Base-by-base conservation (phyloP, 30 jellyfish, hydroid and myxozoan species). In the Nemopilema nomurai region DNA sequence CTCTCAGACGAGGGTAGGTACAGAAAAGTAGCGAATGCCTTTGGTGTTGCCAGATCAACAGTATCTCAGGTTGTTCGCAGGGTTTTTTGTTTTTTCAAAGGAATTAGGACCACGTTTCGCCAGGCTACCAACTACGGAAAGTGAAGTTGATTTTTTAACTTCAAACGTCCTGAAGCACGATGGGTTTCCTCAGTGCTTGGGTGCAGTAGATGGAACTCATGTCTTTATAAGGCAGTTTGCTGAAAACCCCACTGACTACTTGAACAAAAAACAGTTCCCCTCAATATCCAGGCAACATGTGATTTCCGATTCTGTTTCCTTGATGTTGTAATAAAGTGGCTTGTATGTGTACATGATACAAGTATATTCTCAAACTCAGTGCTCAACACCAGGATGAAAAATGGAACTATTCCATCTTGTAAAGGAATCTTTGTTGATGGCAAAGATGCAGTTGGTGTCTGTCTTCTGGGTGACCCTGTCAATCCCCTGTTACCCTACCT, bases 391-490 rank as follows among this genome's bases (percentile, higher is more conserved):
- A 62, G 66, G 69, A 52, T 80, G 49, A 28, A 84, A 20, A 84
- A 80, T 62, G 83, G 69, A 80, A 30, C 82, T 30, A 80, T 80
- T 22, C 89, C 89, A 70, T 28, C 71, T 62, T 80, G 89, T 50
- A 30, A 28, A 51, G 23, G 52, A 23, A 49, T 24, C 24, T 9
- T 77, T 77, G 87, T 77, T 33, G 62, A 18, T 16, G 71, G 87
- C 23, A 80, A 77, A 77, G 51, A 49, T 29, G 77, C 52, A 20
- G 62, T 77, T 19, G 82, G 82, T 23, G 49, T 77, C 23, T 77
- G 52, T 18, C 53, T 77, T 77, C 87, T 51, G 53, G 83, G 87
- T 28, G 87, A 77, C 67, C 87, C 87, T 51, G 87, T 83, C 25
- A 8, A 74, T 74, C 77, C 85, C 77, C 75, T 74, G 24, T 21